Conservation (phyloP, 2,113 vertebrate species). For the Phylloscopus whistleri region DNA sequence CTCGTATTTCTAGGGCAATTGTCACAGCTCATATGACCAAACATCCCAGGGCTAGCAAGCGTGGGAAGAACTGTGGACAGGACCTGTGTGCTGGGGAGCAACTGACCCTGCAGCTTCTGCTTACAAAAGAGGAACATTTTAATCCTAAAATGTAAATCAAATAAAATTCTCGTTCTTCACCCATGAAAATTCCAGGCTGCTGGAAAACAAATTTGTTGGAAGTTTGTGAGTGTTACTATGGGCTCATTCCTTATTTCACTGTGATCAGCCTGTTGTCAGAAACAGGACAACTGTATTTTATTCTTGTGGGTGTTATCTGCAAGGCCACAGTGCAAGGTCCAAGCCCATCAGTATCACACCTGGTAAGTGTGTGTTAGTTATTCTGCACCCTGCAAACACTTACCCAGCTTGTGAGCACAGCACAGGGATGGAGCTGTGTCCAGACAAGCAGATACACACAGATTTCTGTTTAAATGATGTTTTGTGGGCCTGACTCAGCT, state of each 20-base stretch:
- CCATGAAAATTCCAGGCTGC: background rate
- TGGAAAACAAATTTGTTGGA: background rate
- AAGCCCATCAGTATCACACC: background rate
- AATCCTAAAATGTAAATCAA: background rate
- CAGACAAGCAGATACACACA: background rate
- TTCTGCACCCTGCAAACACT: background rate
- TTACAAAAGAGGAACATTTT: background rate
- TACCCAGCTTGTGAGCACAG: background rate
- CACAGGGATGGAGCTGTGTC: background rate
- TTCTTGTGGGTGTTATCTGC: background rate
- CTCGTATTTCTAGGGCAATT: background rate
- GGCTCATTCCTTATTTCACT: background rate
- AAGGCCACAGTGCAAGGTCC: background rate
- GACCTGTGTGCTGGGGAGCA: background rate
- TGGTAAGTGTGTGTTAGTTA: background rate
- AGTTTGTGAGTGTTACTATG: background rate
- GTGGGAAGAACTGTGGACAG: background rate
- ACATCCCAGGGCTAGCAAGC: background rate
- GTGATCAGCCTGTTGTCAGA: background rate
- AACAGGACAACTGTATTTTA: background rate
- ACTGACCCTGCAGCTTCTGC: background rate
- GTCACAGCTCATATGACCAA: background rate
- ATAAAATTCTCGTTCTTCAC: background rate
- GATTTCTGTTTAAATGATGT: background rate
- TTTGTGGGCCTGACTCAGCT: slow-evolving; percentile 17